A percentile compares a stretch with the other conserved stretches of the same genome.
Evolutionary conservation across 2,888 invertebrate genomes (phyloP).

Genomic region (Troides helena): DNA sequence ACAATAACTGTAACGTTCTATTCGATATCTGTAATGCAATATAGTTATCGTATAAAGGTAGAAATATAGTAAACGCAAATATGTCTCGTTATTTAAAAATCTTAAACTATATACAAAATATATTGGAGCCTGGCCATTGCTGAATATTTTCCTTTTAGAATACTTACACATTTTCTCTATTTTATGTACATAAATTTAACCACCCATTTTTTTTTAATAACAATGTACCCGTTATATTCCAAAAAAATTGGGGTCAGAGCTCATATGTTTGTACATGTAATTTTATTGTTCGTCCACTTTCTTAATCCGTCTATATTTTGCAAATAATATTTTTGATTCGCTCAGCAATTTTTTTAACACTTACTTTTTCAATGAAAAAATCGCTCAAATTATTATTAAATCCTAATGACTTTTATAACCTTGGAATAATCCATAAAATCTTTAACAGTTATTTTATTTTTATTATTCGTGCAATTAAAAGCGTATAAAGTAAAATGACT

Average conservation of each 20-base stretch:
- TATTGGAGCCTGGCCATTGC: not conserved
- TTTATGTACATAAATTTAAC: not conserved
- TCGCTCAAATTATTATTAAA: constrained; percentile 11
- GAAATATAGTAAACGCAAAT: not conserved
- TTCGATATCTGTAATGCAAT: not conserved
- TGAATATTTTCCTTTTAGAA: too few species aligned
- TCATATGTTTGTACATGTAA: constrained; percentile 32
- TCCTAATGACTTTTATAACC: constrained; percentile 5
- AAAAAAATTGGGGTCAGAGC: constrained; percentile 31
- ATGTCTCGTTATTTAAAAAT: too few species aligned
- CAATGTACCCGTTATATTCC: not conserved
- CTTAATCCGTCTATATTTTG: constrained; percentile 37
- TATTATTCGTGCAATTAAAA: not conserved
- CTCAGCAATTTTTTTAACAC: not conserved
- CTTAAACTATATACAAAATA: too few species aligned
- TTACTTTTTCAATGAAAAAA: not conserved
- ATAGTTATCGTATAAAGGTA: not conserved
- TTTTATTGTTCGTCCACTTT: constrained; percentile 35
- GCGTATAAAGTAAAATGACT: constrained; percentile 2
- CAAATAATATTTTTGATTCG: constrained; percentile 17
- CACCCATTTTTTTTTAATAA: not conserved
- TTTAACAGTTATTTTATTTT: not conserved
- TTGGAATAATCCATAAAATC: not conserved
- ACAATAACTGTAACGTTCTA: not conserved
- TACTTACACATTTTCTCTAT: not conserved